Evolutionary conservation across 2,797 vertebrate genomes (phyloP).

Genomic region (Smutsia gigantea): DNA sequence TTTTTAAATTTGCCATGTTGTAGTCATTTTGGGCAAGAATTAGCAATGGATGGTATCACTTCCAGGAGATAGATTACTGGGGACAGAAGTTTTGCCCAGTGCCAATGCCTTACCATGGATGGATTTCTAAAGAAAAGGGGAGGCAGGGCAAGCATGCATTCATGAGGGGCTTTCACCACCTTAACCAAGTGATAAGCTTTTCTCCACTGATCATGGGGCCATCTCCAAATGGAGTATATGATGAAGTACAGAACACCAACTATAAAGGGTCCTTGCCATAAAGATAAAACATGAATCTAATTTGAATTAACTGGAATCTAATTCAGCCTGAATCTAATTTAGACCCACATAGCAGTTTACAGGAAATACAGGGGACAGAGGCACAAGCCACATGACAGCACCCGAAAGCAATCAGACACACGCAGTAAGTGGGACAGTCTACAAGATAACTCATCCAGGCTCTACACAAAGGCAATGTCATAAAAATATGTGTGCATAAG

Average conservation of each 20-base stretch:
- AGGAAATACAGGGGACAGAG: background rate
- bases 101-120: background rate
- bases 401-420: background rate
- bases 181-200: background rate
- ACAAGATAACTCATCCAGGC: background rate
- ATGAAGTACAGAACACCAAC: background rate
- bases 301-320: background rate
- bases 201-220: background rate
- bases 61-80: background rate
- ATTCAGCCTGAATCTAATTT: background rate
- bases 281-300: background rate
- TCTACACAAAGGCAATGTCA: no score
- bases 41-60: background rate
- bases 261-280: background rate
- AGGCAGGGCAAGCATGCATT: background rate
- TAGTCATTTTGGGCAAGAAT: background rate
- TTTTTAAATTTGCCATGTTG: background rate
- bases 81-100: background rate
- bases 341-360: background rate
- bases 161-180: background rate
- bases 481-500: background rate
- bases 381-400: background rate
- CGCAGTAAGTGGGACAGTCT: background rate
- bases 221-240: no score
- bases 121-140: background rate